Percentiles rank a stretch among this genome's conserved stretches.
Evolutionary conservation across 2,113 vertebrate species (phyloP).

Genomic region (Taxidea taxus): DNA sequence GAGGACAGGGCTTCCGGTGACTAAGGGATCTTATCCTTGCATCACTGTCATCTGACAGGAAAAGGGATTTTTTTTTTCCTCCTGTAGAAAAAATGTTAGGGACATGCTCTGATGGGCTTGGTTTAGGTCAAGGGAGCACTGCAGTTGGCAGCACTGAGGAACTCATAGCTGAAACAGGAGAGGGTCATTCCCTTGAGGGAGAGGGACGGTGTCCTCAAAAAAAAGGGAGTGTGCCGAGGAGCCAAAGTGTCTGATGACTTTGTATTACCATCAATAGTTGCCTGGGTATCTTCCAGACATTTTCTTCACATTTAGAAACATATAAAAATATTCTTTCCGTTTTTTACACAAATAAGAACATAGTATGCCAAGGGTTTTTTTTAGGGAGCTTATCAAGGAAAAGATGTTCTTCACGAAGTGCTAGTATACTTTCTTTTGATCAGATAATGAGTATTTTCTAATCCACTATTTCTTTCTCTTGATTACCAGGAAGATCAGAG

Average conservation of each 20-base stretch:
- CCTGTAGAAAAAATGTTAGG: not conserved
- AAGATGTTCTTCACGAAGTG: not conserved
- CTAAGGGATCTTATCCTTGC: not conserved
- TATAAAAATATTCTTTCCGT: not conserved
- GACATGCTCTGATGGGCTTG: not conserved
- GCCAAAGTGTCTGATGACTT: not conserved
- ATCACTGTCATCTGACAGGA: not conserved
- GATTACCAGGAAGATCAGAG: not conserved
- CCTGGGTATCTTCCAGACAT: not conserved
- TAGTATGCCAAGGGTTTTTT: not conserved
- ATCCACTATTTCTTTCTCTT: not conserved
- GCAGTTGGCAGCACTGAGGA: not conserved
- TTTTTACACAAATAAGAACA: slow-evolving; percentile 7
- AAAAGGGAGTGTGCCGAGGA: not conserved
- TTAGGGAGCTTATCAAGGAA: not conserved
- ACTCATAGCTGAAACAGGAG: not conserved
- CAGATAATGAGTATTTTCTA: slow-evolving; percentile 39
- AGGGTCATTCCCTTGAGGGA: not conserved
- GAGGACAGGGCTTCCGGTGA: not conserved
- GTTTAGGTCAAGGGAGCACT: not conserved
- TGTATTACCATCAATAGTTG: not conserved
- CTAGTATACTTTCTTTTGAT: not conserved
- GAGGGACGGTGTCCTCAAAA: not conserved
- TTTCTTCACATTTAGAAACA: not conserved
- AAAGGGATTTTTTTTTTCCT: not conserved